phyloP scores from a whole-genome alignment of 2,797 vertebrate genomes.

The Thunnus albacares region DNA sequence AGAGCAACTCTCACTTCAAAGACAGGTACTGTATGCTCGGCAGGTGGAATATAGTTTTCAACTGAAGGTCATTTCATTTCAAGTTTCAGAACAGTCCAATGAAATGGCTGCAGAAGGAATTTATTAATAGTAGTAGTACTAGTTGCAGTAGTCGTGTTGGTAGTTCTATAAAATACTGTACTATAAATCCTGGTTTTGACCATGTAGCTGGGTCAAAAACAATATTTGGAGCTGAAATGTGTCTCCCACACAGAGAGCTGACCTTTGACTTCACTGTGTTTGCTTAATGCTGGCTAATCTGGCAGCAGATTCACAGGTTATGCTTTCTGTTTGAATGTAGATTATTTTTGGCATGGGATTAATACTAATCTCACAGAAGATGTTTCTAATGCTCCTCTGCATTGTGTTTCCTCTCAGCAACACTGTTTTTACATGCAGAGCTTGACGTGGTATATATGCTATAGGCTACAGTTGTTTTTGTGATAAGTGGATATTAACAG shows the following conservation, averaged over 20 bases:
- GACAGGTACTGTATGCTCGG: neutral
- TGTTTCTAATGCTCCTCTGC: neutral
- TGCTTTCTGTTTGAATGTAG: conserved; percentile 21
- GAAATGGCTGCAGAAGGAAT: neutral
- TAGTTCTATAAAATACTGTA: neutral
- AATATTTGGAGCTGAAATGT: neutral
- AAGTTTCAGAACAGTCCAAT: neutral
- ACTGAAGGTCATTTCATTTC: neutral
- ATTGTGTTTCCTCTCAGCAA: neutral
- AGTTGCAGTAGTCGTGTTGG: too few relatives aligned
- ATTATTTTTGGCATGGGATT: conserved; percentile 46
- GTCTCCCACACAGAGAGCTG: neutral
- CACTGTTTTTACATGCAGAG: neutral
- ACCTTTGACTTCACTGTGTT: neutral
- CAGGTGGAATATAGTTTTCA: neutral
- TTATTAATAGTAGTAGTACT: too few relatives aligned
- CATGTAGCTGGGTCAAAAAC: too few relatives aligned
- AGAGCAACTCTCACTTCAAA: neutral
- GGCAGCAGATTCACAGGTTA: neutral
- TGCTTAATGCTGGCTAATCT: conserved; percentile 4
- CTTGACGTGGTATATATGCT: too few relatives aligned
- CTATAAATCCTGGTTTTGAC: neutral
- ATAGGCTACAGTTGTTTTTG: neutral
- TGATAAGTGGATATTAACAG: neutral
- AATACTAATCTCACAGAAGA: conserved; percentile 25